phyloP scores from a whole-genome alignment of 2,797 vertebrate species.

The Petrocephalus schoutedeni region DNA sequence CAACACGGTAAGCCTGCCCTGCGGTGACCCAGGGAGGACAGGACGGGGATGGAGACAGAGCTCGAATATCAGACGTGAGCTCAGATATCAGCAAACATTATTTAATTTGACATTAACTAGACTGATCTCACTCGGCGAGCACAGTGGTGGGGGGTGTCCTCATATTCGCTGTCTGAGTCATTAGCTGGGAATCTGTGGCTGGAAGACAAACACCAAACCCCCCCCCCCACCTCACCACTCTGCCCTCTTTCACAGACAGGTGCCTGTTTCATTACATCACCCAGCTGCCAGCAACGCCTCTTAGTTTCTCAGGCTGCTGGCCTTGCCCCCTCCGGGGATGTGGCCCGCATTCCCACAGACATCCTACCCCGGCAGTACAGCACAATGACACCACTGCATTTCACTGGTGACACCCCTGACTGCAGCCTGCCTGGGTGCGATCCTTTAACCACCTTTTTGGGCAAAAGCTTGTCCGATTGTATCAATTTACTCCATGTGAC shows the following conservation, averaged over 20 bases:
- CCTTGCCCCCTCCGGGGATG: background rate
- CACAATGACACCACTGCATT: background rate
- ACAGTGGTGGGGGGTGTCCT: constrained; percentile 25
- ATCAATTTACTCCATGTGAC: background rate
- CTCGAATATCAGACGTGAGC: constrained; percentile 24
- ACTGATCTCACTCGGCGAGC: constrained; percentile 28
- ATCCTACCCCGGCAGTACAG: background rate
- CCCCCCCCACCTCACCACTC: constrained; percentile 30
- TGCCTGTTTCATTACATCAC: constrained; percentile 55
- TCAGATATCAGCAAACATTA: constrained; percentile 29
- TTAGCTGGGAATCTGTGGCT: constrained; percentile 60
- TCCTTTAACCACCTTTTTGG: background rate
- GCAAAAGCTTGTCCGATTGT: background rate
- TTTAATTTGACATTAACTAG: constrained; percentile 9
- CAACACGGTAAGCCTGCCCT: background rate
- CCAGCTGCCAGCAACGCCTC: constrained; percentile 35
- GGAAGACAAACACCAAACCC: constrained; percentile 55
- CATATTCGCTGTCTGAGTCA: constrained; percentile 66
- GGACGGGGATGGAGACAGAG: background rate
- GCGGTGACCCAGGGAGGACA: background rate
- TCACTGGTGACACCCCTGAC: background rate
- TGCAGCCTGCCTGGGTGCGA: background rate
- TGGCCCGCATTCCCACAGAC: background rate
- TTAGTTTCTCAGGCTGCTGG: background rate
- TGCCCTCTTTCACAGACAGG: constrained; percentile 44